Evolutionary conservation across 2,888 invertebrate species (phyloP), one percentile per base, ranked within the genome.

Genomic region (Oligia strigilis): DNA sequence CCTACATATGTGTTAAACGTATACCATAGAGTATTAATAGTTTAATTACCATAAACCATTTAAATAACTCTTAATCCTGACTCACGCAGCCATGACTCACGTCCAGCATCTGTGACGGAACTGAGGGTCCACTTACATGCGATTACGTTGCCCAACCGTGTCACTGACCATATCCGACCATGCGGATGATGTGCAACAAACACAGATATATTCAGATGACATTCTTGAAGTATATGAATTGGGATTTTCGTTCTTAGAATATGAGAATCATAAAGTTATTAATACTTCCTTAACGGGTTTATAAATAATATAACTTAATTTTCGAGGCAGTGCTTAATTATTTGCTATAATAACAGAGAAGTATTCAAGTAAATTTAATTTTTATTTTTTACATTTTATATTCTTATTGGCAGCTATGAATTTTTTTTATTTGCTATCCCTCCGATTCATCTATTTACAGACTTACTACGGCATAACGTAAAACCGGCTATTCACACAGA

Each of bases 161-260:
- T 77, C 81, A 75, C 23, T 58, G 67, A 55, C 84, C 84, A 76
- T 77, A 71, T 84, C 71, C 65, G 78, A 80, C 14, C 71, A 60
- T 77, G 65, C 76, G 71, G 74, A 80, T 77, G 88, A 83, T 88
- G 81, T 80, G 88, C 67, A 81, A 84, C 60, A 6, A 36, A 14
- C 29, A 5, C 36, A 49, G 40, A 78, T 79, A 70, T 52, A 77
- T 66, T 4, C 29, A 60, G 13, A 13, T 64, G 64, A 72, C 55
- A 76, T 81, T 86, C 40, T 77, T 66, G 4, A 23, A 46, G 0
- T 17, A 6, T n/a, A 11, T 60, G n/a, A 75, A 78, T 29, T 74
- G 29, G 9, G 5, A 78, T 19, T 62, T 69, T 19, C 5, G 14
- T 52, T 69, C 3, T 55, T 60, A 69, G 29, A 64, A 13, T 19